phyloP scores from a whole-genome alignment of 2,797 vertebrate species.

The Mus minutoides region DNA sequence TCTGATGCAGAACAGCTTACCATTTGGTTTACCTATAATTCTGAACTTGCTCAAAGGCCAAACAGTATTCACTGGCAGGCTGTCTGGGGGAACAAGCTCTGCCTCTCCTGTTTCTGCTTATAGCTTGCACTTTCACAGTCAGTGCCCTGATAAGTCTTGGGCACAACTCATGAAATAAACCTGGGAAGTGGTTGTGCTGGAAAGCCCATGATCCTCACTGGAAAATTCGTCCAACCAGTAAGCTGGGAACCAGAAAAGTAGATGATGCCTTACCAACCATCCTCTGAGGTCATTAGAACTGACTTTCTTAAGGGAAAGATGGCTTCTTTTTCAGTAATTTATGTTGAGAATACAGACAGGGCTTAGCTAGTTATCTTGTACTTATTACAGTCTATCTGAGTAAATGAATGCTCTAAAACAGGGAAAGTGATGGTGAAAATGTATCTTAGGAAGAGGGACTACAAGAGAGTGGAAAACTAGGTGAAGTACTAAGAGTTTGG shows the following conservation, averaged over 20 bases:
- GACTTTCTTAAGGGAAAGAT: not conserved
- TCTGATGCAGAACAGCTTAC: constrained; percentile 45
- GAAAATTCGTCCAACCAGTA: constrained; percentile 21
- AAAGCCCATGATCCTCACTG: not conserved
- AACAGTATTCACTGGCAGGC: not conserved
- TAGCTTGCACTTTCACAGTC: not conserved
- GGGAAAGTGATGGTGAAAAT: not conserved
- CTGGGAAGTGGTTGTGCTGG: not conserved
- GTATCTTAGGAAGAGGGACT: constrained; percentile 9
- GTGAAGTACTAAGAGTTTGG: not conserved
- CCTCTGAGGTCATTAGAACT: not conserved
- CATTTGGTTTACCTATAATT: not conserved
- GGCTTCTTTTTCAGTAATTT: constrained; percentile 14
- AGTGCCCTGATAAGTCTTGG: not conserved
- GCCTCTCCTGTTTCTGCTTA: not conserved
- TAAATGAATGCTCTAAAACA: not conserved
- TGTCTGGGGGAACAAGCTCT: not conserved
- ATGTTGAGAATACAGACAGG: not conserved
- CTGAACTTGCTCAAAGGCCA: constrained; percentile 47
- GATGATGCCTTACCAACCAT: not conserved
- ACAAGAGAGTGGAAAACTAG: not conserved
- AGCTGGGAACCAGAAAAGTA: not conserved
- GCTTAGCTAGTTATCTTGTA: not conserved
- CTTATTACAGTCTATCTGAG: constrained; percentile 8
- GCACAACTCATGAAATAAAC: constrained; percentile 37